Evolutionary conservation across 1,140 invertebrate genomes (phyloP), one percentile per base, ranked within the genome.

Genomic region (Plectus sambesii): DNA sequence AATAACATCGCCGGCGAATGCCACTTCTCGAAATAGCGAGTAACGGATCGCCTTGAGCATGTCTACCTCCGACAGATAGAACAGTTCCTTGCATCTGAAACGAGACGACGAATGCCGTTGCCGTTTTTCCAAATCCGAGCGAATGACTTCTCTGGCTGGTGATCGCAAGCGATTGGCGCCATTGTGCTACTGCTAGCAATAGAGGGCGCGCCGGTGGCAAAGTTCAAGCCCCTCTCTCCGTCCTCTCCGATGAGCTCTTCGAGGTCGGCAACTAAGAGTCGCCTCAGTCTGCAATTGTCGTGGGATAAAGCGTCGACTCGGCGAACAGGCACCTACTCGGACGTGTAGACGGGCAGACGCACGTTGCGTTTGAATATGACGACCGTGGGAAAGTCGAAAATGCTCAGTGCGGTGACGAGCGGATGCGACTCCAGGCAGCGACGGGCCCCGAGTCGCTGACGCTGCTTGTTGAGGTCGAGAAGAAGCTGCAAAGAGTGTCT

Each of bases 1-100:
- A 39, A 56, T 46, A 22, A 48, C 49, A 9, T 38, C 48, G 17
- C 53, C 55, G 36, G 55, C 56, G 25, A 51, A 24, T 5, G 53
- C 55, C 1, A 50, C 41, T 25, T 56, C 55, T 6, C 55, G 46
- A 48, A 48, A 55, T 5, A 56, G 40, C 15, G 55, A 51, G 37
- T 56, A 56, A 12, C 50, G 20, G 46, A 56, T 56, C 2, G 55
- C 51, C 29, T 56, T 56, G 4, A 56, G 47, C 53, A 56, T 56
- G 36, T 56, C 55, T 5, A 49, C 40, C 43, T 56, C 55, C 9
- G 55, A 55, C 1, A 56, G 51, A 24, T 44, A 56, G 41, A 45
- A 56, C 2, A 39, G 56, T 12, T 43, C 26, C 9, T 44, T 35
- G 24, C 55, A 56, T 35, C 55, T 56, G 23, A 40, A 56, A 49